Evolutionary conservation across 2,888 invertebrate species (phyloP).

Genomic region (Tenthredo amoena): DNA sequence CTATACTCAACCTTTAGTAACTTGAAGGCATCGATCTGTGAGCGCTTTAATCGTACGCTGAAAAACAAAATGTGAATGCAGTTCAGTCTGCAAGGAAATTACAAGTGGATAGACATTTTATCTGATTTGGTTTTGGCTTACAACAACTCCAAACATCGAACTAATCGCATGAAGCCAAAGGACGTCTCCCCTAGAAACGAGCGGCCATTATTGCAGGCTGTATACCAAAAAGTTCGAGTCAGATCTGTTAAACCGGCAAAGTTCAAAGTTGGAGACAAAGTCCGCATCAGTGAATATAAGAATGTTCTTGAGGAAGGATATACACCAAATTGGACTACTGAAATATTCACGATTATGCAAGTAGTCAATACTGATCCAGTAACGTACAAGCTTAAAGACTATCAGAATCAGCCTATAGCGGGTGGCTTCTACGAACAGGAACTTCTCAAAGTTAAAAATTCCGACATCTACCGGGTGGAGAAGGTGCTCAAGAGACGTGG

Average conservation of each 20-base stretch:
- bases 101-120: background rate
- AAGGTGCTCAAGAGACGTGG: constrained; percentile 40
- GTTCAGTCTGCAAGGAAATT: no score
- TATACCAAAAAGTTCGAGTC: background rate
- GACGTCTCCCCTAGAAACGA: constrained; percentile 68
- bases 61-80: no score
- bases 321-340: no score
- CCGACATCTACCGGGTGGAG: constrained; percentile 59
- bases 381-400: constrained; percentile 64
- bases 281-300: background rate
- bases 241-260: background rate
- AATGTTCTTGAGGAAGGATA: constrained; percentile 44
- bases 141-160: constrained; percentile 67
- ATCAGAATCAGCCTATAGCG: constrained; percentile 64
- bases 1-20: no score
- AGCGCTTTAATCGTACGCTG: no score
- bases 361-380: constrained; percentile 57
- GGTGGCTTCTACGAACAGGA: constrained; percentile 70
- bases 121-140: constrained; percentile 56
- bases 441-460: constrained; percentile 67
- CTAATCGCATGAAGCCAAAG: constrained; percentile 66
- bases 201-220: background rate
- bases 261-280: constrained; percentile 8
- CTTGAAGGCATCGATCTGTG: no score
- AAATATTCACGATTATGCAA: no score